Conservation (phyloP, 2,113 vertebrate species). For the Mungos mungo region DNA sequence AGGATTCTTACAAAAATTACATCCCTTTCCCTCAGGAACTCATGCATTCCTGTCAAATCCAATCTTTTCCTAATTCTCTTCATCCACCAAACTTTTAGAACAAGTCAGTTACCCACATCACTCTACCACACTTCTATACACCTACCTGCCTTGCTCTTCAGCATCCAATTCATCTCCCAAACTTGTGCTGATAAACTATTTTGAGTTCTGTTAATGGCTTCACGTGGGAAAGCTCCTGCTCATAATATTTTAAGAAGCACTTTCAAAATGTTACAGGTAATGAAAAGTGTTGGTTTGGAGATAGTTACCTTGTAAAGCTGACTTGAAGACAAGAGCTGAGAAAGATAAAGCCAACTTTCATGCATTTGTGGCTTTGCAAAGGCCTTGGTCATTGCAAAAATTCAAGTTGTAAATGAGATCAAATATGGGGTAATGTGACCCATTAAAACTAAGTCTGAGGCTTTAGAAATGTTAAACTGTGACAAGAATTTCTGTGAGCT, state of each 20-base stretch:
- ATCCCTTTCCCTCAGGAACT: not conserved
- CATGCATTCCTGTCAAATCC: not conserved
- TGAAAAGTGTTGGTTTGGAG: not conserved
- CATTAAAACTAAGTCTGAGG: slow-evolving; percentile 25
- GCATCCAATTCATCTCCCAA: not conserved
- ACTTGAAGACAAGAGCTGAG: not conserved
- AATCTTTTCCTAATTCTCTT: slow-evolving; percentile 3
- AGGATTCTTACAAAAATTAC: not conserved
- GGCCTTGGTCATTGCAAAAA: not conserved
- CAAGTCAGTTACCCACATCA: not conserved
- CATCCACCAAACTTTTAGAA: not conserved
- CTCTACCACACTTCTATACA: not conserved
- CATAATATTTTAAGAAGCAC: slow-evolving; percentile 23
- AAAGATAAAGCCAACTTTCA: not conserved
- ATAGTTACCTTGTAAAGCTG: not conserved
- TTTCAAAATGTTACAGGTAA: slow-evolving; percentile 32
- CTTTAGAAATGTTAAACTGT: not conserved
- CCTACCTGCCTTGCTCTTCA: not conserved
- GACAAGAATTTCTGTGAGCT: slow-evolving; percentile 33
- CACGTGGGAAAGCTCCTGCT: not conserved
- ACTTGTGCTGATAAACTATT: slow-evolving; percentile 12
- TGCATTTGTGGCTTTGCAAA: slow-evolving; percentile 31
- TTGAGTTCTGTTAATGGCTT: not conserved
- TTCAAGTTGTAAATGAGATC: not conserved
- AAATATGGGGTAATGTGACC: not conserved